Evolutionary conservation across 2,797 vertebrate genomes (phyloP), one percentile per base, ranked within the genome.

Genomic region (Bryconaethiops microstoma): DNA sequence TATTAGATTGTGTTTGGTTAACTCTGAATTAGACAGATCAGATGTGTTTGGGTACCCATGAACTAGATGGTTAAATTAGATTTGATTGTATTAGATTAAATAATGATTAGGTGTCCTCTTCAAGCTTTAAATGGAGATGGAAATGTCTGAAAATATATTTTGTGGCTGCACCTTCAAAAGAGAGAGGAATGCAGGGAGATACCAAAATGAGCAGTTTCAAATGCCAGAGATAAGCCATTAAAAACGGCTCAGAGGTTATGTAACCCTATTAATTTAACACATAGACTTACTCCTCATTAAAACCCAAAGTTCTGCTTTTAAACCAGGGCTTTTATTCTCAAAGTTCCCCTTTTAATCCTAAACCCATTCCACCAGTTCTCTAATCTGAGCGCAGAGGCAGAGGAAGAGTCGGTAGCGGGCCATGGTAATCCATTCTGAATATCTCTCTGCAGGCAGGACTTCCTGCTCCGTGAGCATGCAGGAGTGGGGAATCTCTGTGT

Each of bases 331-430:
- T 85, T 86, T 79, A 80, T 80, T 82, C 77, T 82, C 57, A 70
- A 57, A 74, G 73, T 86, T 73, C 40, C 78, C 74, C 48, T 62
- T 84, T 80, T 86, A 88, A 86, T 86, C 87, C 82, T 69, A 80
- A 85, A 83, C 72, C 79, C 75, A 74, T 84, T 82, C 55, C 57
- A 83, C 74, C 74, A 78, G 70, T 77, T 82, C 45, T 80, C 74
- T 88, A 88, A 86, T 88, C 87, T 80, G 76, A 81, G 14, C 80
- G 75, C 64, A 59, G 64, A 75, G 72, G 83, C 80, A 82, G 77
- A 64, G 75, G 74, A 81, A 76, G 74, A 83, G 81, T 79, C 77
- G 81, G 78, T 8, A 25, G 25, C 13, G 72, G 84, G 83, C 71
- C 63, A 16, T 69, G 73, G 63, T 88, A 88, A 88, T 88, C 82